Evolutionary conservation across 2,888 invertebrate genomes (phyloP), one percentile per base, ranked within the genome.

Genomic region (Lamellibrachia satsuma): DNA sequence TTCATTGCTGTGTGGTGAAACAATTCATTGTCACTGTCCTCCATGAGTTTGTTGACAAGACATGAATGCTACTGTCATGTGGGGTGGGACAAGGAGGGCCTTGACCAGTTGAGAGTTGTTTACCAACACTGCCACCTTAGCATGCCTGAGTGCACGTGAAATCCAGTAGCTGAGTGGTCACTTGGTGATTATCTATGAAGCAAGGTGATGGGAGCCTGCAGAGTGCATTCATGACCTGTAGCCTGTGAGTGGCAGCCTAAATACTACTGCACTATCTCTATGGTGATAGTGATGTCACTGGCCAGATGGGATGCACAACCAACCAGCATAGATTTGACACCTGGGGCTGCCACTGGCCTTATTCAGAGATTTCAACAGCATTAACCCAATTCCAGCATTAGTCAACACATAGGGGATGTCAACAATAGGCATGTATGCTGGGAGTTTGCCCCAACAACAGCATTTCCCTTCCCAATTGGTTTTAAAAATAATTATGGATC

Each of bases 201-300:
- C 75, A 75, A 60, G 22, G 1, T 6, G 57, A 57, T 39, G 39
- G 57, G 15, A 11, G 15, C 11, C 57, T 57, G 57, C 57, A 8
- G 57, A 2, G 3, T 57, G 7, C 15, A 57, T 75, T 15, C 75
- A 22, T 75, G 75, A 75, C 75, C 75, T 75, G 75, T n/a, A 6
- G 57, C 15, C 11, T 22, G 22, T n/a, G 75, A 75, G n/a, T 75
- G 75, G 75, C 22, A 22, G 75, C 75, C 75, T 75, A 75, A 75
- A 75, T 75, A 75, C 22, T 75, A 22, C 75, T n/a, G 15, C 15
- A 22, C 75, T 75, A 22, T 75, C 75, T 75, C 75, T 75, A 75
- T 75, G 75, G 75, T 75, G 75, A 75, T 75, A 75, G 75, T 75
- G 75, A 75, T 75, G 75, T 75, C 75, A 75, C n/a, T 75, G 75